phyloP scores from a whole-genome alignment of 35 echinoderm and acorn worm species.

The Apostichopus parvimensis region DNA sequence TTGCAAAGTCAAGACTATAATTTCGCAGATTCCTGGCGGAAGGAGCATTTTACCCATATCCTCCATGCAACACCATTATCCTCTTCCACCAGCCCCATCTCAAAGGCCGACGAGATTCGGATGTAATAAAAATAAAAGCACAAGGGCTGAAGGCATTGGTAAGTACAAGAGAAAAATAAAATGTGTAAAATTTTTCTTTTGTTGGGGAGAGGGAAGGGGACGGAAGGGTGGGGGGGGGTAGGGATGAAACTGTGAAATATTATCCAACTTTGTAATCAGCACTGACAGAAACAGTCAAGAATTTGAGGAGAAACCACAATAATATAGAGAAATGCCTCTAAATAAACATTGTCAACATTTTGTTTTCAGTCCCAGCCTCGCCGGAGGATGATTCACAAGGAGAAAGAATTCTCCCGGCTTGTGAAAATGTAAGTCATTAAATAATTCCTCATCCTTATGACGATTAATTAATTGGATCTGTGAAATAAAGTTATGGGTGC shows the following conservation, averaged over 20 bases:
- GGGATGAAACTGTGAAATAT: not conserved
- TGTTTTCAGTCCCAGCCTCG: slow-evolving; percentile 51
- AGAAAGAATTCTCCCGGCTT: slow-evolving; percentile 62
- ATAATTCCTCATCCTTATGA: not conserved
- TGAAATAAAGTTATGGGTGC: too few relatives aligned
- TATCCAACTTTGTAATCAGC: not conserved
- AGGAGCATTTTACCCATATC: slow-evolving; percentile 19
- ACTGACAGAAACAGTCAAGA: not conserved
- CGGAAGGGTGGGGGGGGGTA: too few relatives aligned
- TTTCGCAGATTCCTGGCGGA: slow-evolving; percentile 3
- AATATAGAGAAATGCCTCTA: too few relatives aligned
- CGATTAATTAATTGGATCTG: too few relatives aligned
- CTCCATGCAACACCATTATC: slow-evolving; percentile 73
- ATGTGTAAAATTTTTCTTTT: too few relatives aligned
- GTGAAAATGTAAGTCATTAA: slow-evolving; percentile 16
- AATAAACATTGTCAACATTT: too few relatives aligned
- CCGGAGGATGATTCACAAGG: not conserved
- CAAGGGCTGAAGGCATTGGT: slow-evolving; percentile 76
- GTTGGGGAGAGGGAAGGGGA: too few relatives aligned
- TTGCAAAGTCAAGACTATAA: slow-evolving; percentile 80
- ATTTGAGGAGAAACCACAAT: too few relatives aligned
- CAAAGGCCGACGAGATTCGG: slow-evolving; percentile 63
- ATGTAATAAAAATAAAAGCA: slow-evolving; percentile 69
- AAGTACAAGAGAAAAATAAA: not conserved
- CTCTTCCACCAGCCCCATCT: slow-evolving; percentile 15